Evolutionary conservation across 2,113 vertebrate genomes (phyloP), one percentile per base, ranked within the genome.

Genomic region (Erinaceus europaeus): DNA sequence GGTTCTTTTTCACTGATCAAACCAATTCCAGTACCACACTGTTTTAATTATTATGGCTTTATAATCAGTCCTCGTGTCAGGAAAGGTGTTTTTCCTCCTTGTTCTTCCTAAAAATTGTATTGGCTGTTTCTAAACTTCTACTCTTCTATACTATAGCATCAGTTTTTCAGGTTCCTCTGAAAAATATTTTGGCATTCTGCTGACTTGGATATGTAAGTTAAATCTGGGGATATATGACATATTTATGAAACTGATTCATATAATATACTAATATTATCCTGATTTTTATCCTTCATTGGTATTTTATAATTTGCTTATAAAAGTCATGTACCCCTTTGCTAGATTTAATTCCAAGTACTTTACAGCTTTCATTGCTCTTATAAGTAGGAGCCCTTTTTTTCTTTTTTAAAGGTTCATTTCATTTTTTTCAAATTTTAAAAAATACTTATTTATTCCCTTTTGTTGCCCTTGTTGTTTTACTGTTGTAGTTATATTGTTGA

Each of bases 11-110:
- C 50, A 78, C 25, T 25, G 34, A 59, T 55, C 82, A 86, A 76
- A 86, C 46, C 69, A 79, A 40, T 71, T 93, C 72, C 21, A 59
- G 36, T 69, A 74, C 36, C 36, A 68, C 59, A 87, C 23, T 91
- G 68, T 85, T 83, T 92, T 78, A 92, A 82, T 94, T 61, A 67
- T 40, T 61, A 23, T 57, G 81, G 48, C 50, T 87, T 89, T 80
- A 75, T 91, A 62, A 48, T 20, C 34, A 84, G 53, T 77, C 68
- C 78, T 78, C 44, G 32, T 44, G 10, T 89, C 4, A 44, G 46
- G n/a, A 46, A 67, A 64, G 27, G 2, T 23, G 8, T 67, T 17
- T 32, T 13, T 15, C 13, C 25, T 32, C 38, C 80, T 46, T 52
- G 42, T 84, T 84, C 46, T 55, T 76, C n/a, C 55, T 91, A 46